Evolutionary conservation across 2,888 invertebrate species (phyloP).

Genomic region (Labia minor): DNA sequence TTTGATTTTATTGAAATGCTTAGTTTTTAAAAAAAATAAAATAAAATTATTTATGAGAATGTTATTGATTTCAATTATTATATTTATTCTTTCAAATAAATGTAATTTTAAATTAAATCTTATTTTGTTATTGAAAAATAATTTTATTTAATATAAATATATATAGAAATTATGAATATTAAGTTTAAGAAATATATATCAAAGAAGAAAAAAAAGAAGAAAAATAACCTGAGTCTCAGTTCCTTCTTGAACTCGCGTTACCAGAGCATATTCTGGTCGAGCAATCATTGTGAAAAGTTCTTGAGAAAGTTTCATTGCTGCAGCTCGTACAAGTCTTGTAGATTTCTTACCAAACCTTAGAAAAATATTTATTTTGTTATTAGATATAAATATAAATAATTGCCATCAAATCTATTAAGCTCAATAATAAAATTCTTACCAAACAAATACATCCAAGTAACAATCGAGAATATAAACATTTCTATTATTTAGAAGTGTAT

Average conservation of each 20-base stretch:
- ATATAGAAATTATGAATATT: too few relatives aligned
- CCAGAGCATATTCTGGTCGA: slow-evolving; percentile 74
- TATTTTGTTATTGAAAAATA: too few relatives aligned
- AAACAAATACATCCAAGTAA: slow-evolving; percentile 85
- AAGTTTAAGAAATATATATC: too few relatives aligned
- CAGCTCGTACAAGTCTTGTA: slow-evolving; percentile 84
- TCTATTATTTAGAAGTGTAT: slow-evolving; percentile 71
- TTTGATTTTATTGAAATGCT: too few relatives aligned
- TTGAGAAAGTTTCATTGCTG: slow-evolving; percentile 91
- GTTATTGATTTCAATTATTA: too few relatives aligned
- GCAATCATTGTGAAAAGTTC: slow-evolving; percentile 92
- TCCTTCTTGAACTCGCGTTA: slow-evolving; percentile 84
- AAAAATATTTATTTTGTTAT: slow-evolving; percentile 13
- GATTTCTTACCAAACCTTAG: slow-evolving; percentile 93
- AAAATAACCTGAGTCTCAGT: slow-evolving; percentile 80
- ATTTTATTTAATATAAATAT: too few relatives aligned
- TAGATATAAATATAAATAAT: slow-evolving; percentile 3
- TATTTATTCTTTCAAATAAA: too few relatives aligned
- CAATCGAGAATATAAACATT: slow-evolving; percentile 96
- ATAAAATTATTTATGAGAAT: too few relatives aligned
- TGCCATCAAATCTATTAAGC: slow-evolving; percentile 17
- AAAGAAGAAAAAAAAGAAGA: too few relatives aligned
- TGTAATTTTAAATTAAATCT: too few relatives aligned
- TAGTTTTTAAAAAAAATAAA: too few relatives aligned
- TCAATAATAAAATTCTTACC: slow-evolving; percentile 54